Base-by-base conservation (phyloP, 2,113 vertebrate species). In the Agapornis roseicollis region DNA sequence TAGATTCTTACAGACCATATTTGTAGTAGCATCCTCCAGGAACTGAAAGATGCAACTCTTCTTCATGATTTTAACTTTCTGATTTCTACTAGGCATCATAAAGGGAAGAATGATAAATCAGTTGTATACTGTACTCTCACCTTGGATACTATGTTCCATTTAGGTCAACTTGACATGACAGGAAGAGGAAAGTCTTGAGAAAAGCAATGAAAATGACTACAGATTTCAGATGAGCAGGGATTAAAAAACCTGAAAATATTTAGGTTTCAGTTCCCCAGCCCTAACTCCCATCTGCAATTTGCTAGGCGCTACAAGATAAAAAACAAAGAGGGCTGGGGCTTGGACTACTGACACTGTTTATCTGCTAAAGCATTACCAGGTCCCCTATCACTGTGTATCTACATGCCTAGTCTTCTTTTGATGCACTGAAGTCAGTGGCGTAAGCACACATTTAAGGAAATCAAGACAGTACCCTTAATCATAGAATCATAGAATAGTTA, bases 1-100 rank as follows among this genome's bases (percentile, higher is more conserved):
- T 86, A 42, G 23, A 74, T 47, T 88, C 69, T 89, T 55, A 55
- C 37, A 68, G 58, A 42, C 74, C 14, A 1, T 58, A 55, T 85
- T 94, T 83, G 58, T 37, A 80, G 37, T 15, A 80, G 6, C 6
- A 19, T 63, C 58, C 7, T 53, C 2, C 3, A 1, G 46, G 50
- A 85, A 31, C 55, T 70, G 63, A 91, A 80, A 82, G 17, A 28
- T 88, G 55, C 68, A 70, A 85, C 58, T 91, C 82, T 61, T 23
- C 89, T 87, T 92, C 61, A 41, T 60, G 63, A 85, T 23, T 93
- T 42, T 22, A 88, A 93, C 47, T 93, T 96, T 93, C 78, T 88
- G 41, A 56, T 95, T 84, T 77, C 17, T 22, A 55, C 39, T 35
- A 73, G 27, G 13, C 11, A 25, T 20, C 14, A 6, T 50, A 53